Base-by-base conservation (phyloP, 2,797 vertebrate species). In the Hozukius guyotensis region DNA sequence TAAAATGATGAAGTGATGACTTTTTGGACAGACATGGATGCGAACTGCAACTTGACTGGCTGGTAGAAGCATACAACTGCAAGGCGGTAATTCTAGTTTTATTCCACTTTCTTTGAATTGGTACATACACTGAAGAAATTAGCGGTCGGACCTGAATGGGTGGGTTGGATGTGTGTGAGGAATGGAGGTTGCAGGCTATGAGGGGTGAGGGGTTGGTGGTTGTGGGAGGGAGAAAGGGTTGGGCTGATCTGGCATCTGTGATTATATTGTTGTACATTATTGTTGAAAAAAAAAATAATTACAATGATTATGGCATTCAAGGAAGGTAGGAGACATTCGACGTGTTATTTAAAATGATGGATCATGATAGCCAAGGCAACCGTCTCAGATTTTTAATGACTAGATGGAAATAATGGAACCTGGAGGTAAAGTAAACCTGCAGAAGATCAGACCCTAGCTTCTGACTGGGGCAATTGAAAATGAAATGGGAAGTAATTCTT, bases 291-390 rank as follows among this genome's bases (percentile, higher is more conserved):
- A 60, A 32, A 11, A 3, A 32, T 1, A 34, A 24, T n/a, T 42
- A n/a, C 32, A 56, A 49, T 69, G 38, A 82, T 20, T 64, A 42
- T 72, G 60, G 38, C 22, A 56, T 77, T 81, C 57, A 49, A 65
- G 29, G 16, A 57, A 49, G 57, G 49, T 42, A 67, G 34, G 20
- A 10, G 82, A 75, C n/a, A 72, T 65, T 25, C 49, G 32, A 25
- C 29, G 10, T 32, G 49, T 73, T 72, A 65, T 84, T 74, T 57
- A 24, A 63, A 71, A 74, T 80, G 81, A 86, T 82, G 68, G 76
- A 82, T 84, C 73, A 42, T 71, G 36, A 46, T 59, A 52, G 24
- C 56, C 18, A 52, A 61, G 57, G 70, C 59, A 46, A 62, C 29
- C 2, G 13, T 69, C 49, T 62, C n/a, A 56, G 46, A 66, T 68